These are phyloP conservation scores for Eudemis profundana DNA, from an alignment of 2,888 invertebrate genomes.

Conservation along the genomic window DNA sequence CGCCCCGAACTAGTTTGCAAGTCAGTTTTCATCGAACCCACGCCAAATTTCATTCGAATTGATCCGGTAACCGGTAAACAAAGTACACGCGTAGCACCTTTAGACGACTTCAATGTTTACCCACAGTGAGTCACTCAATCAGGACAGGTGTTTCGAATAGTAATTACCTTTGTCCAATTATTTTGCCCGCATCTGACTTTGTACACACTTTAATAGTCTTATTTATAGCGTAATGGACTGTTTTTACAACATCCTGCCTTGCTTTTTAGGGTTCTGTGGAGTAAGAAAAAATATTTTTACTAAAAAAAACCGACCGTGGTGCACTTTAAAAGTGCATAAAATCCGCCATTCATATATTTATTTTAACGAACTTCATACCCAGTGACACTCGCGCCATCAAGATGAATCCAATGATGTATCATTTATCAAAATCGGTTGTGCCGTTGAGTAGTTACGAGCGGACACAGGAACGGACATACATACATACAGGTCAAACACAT, in stretches of 20 bases:
- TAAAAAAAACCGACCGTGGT: no score
- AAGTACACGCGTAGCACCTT: conserved; percentile 19
- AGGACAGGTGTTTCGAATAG: conserved; percentile 37
- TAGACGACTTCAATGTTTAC: conserved; percentile 20
- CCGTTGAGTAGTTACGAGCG: no score
- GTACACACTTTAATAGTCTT: background rate
- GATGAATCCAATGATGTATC: no score
- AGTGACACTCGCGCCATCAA: no score
- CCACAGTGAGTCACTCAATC: conserved; percentile 29
- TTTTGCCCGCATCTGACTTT: conserved; percentile 8
- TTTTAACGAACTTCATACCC: no score
- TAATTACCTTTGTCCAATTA: conserved; percentile 25
- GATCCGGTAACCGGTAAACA: conserved; percentile 23
- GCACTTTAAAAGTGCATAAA: no score
- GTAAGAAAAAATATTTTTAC: no score
- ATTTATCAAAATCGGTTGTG: no score
- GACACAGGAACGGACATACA: no score
- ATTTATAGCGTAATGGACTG: background rate
- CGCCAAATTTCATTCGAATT: conserved; percentile 7
- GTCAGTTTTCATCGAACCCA: conserved; percentile 13
- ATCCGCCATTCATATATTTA: no score
- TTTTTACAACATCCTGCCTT: conserved; percentile 3
- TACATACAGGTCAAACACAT: no score
- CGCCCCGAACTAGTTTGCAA: conserved; percentile 1
- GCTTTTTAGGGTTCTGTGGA: background rate